These are phyloP conservation scores for Tamias sibiricus DNA, from an alignment of 2,113 vertebrate genomes.

Conservation along the genomic window DNA sequence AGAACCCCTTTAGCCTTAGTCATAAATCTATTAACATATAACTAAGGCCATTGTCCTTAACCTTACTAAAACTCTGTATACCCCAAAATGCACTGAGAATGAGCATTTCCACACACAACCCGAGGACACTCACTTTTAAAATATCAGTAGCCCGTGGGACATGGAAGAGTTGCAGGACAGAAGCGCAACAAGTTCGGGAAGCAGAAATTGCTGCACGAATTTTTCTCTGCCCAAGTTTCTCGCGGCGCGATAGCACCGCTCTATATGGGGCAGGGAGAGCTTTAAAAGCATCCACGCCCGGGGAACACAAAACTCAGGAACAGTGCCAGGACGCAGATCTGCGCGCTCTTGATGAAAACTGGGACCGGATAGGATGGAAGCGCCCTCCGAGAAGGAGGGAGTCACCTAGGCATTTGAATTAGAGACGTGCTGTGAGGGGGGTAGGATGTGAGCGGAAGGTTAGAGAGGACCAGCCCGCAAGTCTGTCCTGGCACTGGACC, in stretches of 20 bases:
- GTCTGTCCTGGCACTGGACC: too few species aligned
- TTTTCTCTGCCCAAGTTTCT: not conserved
- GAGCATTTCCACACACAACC: not conserved
- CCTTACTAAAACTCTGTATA: not conserved
- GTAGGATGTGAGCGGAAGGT: not conserved
- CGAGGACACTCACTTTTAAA: constrained; percentile 20
- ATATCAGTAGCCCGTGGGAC: not conserved
- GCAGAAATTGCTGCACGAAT: not conserved
- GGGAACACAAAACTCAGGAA: not conserved
- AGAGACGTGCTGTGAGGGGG: not conserved
- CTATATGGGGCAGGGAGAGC: accelerated
- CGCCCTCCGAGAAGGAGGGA: not conserved
- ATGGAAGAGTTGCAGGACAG: not conserved
- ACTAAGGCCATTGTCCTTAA: not conserved
- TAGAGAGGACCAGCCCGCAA: not conserved
- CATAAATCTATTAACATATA: not conserved
- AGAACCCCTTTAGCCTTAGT: not conserved
- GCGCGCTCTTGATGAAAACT: accelerated
- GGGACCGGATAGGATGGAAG: not conserved
- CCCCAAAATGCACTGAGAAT: not conserved
- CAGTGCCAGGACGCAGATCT: not conserved
- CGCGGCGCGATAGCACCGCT: not conserved
- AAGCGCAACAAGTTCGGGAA: not conserved
- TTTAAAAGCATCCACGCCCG: too few species aligned
- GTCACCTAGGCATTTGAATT: not conserved